Percentiles rank a stretch among this genome's conserved stretches.
These are phyloP conservation scores for Crocallis elinguaria DNA, from an alignment of 2,888 invertebrate species.

Conservation along the genomic window DNA sequence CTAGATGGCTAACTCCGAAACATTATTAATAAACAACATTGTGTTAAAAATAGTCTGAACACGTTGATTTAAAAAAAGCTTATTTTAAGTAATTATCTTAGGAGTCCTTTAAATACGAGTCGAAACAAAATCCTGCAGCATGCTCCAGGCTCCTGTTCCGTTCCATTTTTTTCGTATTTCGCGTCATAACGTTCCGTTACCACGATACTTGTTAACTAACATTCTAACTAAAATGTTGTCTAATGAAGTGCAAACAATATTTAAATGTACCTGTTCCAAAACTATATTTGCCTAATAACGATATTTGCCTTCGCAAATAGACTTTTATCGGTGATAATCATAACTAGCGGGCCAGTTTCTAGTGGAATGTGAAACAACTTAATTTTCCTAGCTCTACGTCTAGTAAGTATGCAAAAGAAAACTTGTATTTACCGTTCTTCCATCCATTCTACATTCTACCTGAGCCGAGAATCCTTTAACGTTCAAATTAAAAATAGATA, in stretches of 20 bases:
- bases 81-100: too few relatives aligned
- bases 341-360: slow-evolving; percentile 16
- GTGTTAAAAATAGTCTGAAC: too few relatives aligned
- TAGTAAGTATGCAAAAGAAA: slow-evolving; percentile 35
- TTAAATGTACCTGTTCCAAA: slow-evolving; percentile 8
- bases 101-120: too few relatives aligned
- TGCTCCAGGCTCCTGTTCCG: too few relatives aligned
- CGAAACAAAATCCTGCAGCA: too few relatives aligned
- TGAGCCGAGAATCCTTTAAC: slow-evolving; percentile 9
- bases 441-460: slow-evolving; percentile 16
- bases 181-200: too few relatives aligned
- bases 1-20: too few relatives aligned
- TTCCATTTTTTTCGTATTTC: too few relatives aligned
- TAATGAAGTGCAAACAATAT: neutral
- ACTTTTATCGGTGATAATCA: slow-evolving; percentile 18
- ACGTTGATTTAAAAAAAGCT: too few relatives aligned
- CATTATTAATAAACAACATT: too few relatives aligned
- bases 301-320: slow-evolving; percentile 21
- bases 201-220: neutral
- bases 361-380: slow-evolving; percentile 28
- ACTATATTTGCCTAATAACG: slow-evolving; percentile 7
- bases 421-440: slow-evolving; percentile 31
- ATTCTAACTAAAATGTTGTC: neutral
- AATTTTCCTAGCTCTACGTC: slow-evolving; percentile 29
- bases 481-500: slow-evolving; percentile 17